Base-by-base conservation (phyloP, 2,797 vertebrate genomes). In the Sebastes oblongus region DNA sequence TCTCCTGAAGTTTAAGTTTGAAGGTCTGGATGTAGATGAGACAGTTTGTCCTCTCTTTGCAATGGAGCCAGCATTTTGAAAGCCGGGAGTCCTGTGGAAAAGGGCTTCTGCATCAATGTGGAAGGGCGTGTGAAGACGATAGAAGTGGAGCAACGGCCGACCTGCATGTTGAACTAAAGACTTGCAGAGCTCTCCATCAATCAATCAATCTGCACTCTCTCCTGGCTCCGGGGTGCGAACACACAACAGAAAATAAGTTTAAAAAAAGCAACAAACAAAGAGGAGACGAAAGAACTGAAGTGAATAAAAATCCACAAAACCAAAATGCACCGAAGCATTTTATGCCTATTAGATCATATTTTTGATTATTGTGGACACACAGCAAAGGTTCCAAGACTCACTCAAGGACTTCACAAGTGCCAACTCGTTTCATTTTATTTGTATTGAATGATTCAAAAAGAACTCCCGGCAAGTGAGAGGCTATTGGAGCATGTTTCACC, bases 111-210 rank as follows among this genome's bases (percentile, higher is more conserved):
- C 64, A 60, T 81, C 85, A 61, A n/a, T 70, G 42, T 72, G 66
- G 8, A 54, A 72, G 82, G 70, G 52, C 59, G 32, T 83, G 85
- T 77, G 89, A 87, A 85, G 71, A 50, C 6, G 56, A 71, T 46
- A 29, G 69, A 82, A 78, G 56, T 1, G 0, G 54, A 77, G 69
- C 25, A 39, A 67, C 32, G 27, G 42, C 22, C 10, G 18, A 60
- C 71, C 55, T 54, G 20, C 2, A 5, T 9, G 67, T 72, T 50
- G 22, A 72, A 52, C 42, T 18, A 20, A 62, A 62, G 73, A 66
- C 73, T 4, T 12, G 64, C 70, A 32, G 27, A 69, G 52, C 60
- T 32, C 13, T 69, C 42, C 29, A 68, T 70, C 36, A n/a, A 86
- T 86, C 36, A n/a, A 86, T 86, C 24, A 24, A 32, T 73, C 72